phyloP scores from a whole-genome alignment of 2,797 vertebrate species.

The Babyrousa celebensis region DNA sequence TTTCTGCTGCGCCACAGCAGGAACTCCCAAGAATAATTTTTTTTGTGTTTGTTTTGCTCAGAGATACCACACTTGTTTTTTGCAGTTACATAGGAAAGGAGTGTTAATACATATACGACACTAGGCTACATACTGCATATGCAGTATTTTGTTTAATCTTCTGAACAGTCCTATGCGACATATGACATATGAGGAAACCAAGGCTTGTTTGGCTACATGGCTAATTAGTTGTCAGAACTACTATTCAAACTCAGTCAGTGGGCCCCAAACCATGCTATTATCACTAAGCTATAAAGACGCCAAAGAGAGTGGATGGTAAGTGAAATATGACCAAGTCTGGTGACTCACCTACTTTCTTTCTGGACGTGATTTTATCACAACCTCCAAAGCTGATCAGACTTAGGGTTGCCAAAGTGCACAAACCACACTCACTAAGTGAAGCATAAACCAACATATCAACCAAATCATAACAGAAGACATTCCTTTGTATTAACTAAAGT shows the following conservation, averaged over 20 bases:
- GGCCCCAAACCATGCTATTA: neutral
- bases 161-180: neutral
- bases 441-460: neutral
- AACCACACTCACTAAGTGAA: too few relatives aligned
- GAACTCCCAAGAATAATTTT: neutral
- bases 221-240: neutral
- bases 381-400: neutral
- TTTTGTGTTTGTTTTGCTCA: neutral
- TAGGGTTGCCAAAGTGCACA: neutral
- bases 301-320: neutral
- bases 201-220: neutral
- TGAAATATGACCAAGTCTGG: neutral
- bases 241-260: neutral
- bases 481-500: neutral
- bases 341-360: neutral
- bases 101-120: neutral
- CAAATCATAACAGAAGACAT: neutral
- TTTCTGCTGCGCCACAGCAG: too few relatives aligned
- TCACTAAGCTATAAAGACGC: neutral
- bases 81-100: neutral
- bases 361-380: constrained; percentile 16
- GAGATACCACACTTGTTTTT: neutral
- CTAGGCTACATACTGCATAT: neutral
- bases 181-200: neutral
- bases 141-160: neutral